Evolutionary conservation across 2,888 invertebrate species (phyloP).

Genomic region (Machimus rusticus): DNA sequence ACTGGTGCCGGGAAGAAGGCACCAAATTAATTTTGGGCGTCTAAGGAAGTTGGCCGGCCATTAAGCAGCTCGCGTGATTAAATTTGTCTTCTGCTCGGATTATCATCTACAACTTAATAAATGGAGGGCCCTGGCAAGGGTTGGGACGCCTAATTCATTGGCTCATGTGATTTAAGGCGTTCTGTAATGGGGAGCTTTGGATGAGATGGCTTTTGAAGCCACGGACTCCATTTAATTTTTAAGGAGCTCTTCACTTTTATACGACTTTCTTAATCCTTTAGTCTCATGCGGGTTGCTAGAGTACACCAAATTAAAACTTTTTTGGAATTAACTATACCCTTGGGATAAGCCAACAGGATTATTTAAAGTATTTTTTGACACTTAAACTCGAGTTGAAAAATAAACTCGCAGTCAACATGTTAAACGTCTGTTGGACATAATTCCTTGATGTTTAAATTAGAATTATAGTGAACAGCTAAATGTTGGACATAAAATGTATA

Average conservation of each 20-base stretch:
- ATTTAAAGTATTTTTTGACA: too few species aligned
- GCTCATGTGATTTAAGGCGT: neutral
- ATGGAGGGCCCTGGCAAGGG: slow-evolving; percentile 7
- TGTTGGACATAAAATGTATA: too few species aligned
- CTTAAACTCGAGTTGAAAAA: too few species aligned
- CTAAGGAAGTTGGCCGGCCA: slow-evolving; percentile 23
- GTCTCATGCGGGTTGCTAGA: too few species aligned
- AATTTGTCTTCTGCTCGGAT: slow-evolving; percentile 37
- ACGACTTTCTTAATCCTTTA: neutral
- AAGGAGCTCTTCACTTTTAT: neutral
- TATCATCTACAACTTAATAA: slow-evolving; percentile 38
- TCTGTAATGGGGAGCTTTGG: neutral
- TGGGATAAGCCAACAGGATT: too few species aligned
- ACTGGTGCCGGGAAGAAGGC: neutral
- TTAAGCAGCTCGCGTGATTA: slow-evolving; percentile 39
- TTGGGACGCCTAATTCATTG: neutral
- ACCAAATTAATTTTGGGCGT: slow-evolving; percentile 32
- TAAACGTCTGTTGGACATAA: too few species aligned
- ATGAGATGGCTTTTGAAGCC: neutral
- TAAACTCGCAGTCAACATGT: too few species aligned
- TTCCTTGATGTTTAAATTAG: too few species aligned
- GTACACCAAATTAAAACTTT: too few species aligned
- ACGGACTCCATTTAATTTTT: neutral
- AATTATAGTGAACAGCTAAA: too few species aligned
- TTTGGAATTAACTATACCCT: too few species aligned